phyloP scores from a whole-genome alignment of 1,140 invertebrate species.

The Micrasema minimum region DNA sequence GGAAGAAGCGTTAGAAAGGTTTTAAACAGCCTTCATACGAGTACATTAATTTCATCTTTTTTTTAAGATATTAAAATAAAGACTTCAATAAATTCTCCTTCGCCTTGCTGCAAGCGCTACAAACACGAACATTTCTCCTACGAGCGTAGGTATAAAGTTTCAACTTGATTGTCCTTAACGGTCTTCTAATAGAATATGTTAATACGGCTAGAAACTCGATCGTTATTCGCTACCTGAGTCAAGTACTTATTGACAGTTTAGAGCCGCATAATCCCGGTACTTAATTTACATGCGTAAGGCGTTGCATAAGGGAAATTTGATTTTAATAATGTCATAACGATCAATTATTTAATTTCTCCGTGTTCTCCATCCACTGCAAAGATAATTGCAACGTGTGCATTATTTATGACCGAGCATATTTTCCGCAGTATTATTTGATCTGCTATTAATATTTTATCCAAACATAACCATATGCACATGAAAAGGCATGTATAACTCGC shows the following conservation, averaged over 20 bases:
- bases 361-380: neutral
- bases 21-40: too few species aligned
- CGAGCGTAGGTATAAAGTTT: too few species aligned
- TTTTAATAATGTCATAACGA: slow-evolving; percentile 35
- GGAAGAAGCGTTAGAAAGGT: too few species aligned
- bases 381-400: slow-evolving; percentile 10
- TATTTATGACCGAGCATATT: slow-evolving; percentile 12
- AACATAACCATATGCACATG: too few species aligned
- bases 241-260: slow-evolving; percentile 23
- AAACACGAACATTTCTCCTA: too few species aligned
- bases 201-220: neutral
- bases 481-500: too few species aligned
- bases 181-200: slow-evolving; percentile 28
- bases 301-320: slow-evolving; percentile 23
- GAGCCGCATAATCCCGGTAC: neutral
- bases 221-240: neutral
- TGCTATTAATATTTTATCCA: too few species aligned
- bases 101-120: too few species aligned
- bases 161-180: slow-evolving; percentile 8
- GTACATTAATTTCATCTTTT: too few species aligned
- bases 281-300: slow-evolving; percentile 30
- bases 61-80: too few species aligned
- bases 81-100: too few species aligned
- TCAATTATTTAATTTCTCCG: slow-evolving; percentile 22
- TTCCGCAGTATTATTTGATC: too few species aligned